These are phyloP conservation scores for Circaetus cinerascens DNA, from an alignment of 2,113 vertebrate genomes.

Conservation along the genomic window DNA sequence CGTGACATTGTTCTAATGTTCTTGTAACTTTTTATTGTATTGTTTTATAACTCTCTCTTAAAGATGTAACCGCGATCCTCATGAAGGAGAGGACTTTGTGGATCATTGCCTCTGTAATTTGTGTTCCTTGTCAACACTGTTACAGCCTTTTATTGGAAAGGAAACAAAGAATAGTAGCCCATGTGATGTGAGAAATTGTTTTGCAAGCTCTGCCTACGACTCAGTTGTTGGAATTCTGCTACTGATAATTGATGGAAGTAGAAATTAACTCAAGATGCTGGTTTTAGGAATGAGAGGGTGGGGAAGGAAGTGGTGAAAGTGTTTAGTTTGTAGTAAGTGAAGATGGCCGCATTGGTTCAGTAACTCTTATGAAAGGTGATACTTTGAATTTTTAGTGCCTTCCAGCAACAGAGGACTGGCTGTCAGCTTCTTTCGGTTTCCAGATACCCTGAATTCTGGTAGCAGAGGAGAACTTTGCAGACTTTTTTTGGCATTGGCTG, in stretches of 20 bases:
- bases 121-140: neutral
- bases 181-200: neutral
- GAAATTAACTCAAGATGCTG: neutral
- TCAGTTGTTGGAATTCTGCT: neutral
- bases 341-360: neutral
- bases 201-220: neutral
- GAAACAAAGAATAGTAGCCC: neutral
- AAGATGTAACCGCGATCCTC: neutral
- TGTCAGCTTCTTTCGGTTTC: neutral
- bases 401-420: neutral
- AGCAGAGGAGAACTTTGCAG: neutral
- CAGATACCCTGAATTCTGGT: neutral
- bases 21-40: neutral
- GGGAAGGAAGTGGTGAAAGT: neutral
- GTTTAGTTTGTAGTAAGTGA: neutral
- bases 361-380: neutral
- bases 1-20: neutral
- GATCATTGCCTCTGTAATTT: neutral
- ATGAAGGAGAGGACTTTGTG: fast-evolving
- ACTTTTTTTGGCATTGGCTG: no score
- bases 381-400: neutral
- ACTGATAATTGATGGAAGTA: neutral
- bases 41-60: neutral
- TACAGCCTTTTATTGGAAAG: neutral
- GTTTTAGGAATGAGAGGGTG: neutral